Conservation (phyloP, 2,888 invertebrate genomes). For the Druceiella hillmani region DNA sequence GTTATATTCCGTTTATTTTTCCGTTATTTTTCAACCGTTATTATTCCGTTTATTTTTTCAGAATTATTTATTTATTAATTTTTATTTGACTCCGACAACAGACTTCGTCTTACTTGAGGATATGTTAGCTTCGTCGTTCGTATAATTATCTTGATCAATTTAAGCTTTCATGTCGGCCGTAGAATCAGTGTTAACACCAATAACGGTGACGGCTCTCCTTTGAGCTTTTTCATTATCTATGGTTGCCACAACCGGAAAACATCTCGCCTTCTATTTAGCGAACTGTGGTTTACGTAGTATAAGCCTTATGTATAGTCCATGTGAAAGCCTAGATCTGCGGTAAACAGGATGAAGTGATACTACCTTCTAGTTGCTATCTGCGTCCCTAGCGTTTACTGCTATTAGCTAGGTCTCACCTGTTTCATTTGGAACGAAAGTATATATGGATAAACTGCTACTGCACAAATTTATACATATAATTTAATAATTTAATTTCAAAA, state of each 20-base stretch:
- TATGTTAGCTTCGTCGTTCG: too few species aligned
- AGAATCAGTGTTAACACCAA: constrained; percentile 67
- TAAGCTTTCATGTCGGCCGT: constrained; percentile 60
- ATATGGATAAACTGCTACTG: constrained; percentile 1
- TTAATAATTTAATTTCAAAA: too few species aligned
- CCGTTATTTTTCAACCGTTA: too few species aligned
- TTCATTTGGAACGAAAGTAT: constrained; percentile 55
- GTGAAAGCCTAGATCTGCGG: constrained; percentile 65
- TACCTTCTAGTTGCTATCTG: constrained; percentile 79
- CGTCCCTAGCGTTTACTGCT: constrained; percentile 78
- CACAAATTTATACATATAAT: neutral
- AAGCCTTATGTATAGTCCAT: constrained; percentile 73
- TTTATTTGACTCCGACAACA: too few species aligned
- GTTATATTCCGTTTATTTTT: too few species aligned
- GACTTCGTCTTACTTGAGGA: too few species aligned
- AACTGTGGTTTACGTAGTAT: constrained; percentile 74
- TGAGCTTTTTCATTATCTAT: constrained; percentile 79
- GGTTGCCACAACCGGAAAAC: constrained; percentile 77
- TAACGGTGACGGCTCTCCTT: constrained; percentile 63
- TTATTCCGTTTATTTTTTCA: too few species aligned
- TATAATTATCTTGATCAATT: constrained; percentile 68
- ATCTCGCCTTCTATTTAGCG: constrained; percentile 58
- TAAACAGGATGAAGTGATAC: constrained; percentile 72
- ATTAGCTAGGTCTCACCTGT: constrained; percentile 63
- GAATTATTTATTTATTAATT: too few species aligned